Evolutionary conservation across 37 sponge, comb jelly and placozoan genomes (phyloP), one percentile per base, ranked within the genome.

Genomic region (Crambe crambe): DNA sequence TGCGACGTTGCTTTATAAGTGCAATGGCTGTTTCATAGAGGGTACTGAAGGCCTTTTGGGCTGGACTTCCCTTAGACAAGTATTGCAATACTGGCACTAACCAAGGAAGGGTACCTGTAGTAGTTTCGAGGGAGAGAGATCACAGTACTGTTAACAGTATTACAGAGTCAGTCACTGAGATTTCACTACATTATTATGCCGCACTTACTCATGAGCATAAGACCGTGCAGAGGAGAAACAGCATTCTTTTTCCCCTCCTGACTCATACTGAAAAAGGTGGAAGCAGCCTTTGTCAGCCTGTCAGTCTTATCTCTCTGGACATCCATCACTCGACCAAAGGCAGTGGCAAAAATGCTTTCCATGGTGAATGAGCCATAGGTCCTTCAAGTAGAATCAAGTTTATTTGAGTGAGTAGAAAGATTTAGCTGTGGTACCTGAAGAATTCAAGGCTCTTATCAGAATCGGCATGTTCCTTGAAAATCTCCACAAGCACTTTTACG

Each of bases 291-390:
- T 40, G 80, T 75, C 10, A 91, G 79, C 40, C 67, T 29, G 56
- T 91, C 83, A 68, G 65, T 65, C 10, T 81, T 44, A 23, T 87
- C 86, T 30, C 37, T 61, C 35, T 76, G 77, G 25, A 86, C 2
- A 34, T 74, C 59, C 29, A 85, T 62, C 21, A 73, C 39, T 2
- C 79, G 83, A 30, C 91, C 83, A 72, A 90, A 90, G 32, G 83
- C 91, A 56, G 83, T 78, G 29, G 87, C 91, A 42, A 90, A 37
- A 23, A 90, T 76, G 2, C 82, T 80, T 69, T 90, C 91, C 83
- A 90, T 77, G 30, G 87, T 82, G 62, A 82, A 82, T 23, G 40
- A 61, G 0, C 76, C 65, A 73, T 42, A 86, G 8, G 43, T 56
- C 25, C 91, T 90, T 34, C 35, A 51, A 35, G n/a, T n/a, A 2